Evolutionary conservation across 2,888 invertebrate species (phyloP), one percentile per base, ranked within the genome.

Genomic region (Polymixis flavicincta): DNA sequence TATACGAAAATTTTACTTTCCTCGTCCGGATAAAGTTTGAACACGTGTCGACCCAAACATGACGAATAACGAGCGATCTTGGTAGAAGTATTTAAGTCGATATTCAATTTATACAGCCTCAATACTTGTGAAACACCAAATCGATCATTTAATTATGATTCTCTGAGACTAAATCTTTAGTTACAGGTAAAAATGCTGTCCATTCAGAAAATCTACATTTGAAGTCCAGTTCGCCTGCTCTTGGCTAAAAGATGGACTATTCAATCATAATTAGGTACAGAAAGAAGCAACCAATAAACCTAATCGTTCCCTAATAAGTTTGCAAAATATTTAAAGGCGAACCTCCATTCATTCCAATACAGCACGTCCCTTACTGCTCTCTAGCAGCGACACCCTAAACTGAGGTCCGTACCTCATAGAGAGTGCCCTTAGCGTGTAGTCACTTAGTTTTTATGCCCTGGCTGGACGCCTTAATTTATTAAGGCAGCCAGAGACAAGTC

Each of bases 1-100:
- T 65, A 45, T 9, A 54, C 52, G 13, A 42, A 54, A 71, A 25
- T 64, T 64, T 32, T 1, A 64, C 14, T 63, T 74, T 57, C 42
- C 55, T 55, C 61, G 11, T 78, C 5, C 13, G 0, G 4, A 17
- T 52, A n/a, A 28, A 19, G 28, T 50, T 37, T 17, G 11, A 28
- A 28, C 69, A 32, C 37, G 7, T 28, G 3, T 76, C 17, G 32
- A 22, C 13, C 9, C 13, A 32, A 66, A 52, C 17, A 3, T 8
- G 45, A 60, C 8, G 9, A 61, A 64, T 19, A 37, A 55, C 14
- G 13, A 74, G 8, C 17, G 13, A 74, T 54, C 8, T 60, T 54
- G 7, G 32, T 13, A 32, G 1, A 61, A 61, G 17, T 25, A 67
- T 14, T 5, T 14, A 50, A 1, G 6, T n/a, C 45, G 32, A 8